These are phyloP conservation scores for Columba janthina DNA, from an alignment of 2,113 vertebrate genomes.

Conservation along the genomic window DNA sequence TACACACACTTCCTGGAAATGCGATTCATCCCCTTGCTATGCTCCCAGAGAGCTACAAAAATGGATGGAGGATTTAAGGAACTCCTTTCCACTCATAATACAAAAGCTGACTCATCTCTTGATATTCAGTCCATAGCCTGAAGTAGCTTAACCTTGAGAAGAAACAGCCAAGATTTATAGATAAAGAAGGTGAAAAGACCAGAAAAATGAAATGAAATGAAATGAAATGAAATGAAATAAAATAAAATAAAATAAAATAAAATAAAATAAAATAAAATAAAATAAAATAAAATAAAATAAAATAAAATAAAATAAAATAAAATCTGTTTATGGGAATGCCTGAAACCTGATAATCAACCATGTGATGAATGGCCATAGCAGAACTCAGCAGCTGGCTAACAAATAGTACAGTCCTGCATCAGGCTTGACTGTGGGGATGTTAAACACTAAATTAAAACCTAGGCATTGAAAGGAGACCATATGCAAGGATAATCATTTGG, in stretches of 20 bases:
- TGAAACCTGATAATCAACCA: background rate
- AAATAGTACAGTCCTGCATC: background rate
- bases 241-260: too few species aligned
- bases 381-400: background rate
- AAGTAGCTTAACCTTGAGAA: constrained; percentile 43
- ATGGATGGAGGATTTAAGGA: background rate
- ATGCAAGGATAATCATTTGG: background rate
- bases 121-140: background rate
- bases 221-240: too few species aligned
- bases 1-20: background rate
- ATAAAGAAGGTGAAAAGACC: background rate
- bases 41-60: background rate
- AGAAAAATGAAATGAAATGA: background rate
- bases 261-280: too few species aligned
- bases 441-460: background rate
- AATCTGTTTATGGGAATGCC: background rate
- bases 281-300: too few species aligned
- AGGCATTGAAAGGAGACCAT: background rate
- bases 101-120: background rate
- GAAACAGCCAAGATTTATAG: constrained; percentile 27
- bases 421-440: background rate
- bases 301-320: background rate
- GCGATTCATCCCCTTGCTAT: background rate
- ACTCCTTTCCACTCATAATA: background rate
- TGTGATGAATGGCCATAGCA: background rate